phyloP scores from a whole-genome alignment of 2,888 invertebrate genomes.

The Caenorhabditis wallacei region DNA sequence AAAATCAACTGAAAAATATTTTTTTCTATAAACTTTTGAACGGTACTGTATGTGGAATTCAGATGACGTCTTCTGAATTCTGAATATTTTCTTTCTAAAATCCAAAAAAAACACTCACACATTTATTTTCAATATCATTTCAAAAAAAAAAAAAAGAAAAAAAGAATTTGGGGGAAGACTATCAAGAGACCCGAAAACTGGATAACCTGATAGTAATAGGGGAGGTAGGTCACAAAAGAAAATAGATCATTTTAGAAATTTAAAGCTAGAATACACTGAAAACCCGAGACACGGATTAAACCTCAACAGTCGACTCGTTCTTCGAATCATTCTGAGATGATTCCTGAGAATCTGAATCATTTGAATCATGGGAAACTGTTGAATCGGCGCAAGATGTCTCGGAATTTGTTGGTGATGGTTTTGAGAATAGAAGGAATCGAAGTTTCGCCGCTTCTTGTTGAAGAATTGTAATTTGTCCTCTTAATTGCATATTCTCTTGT shows the following conservation, averaged over 20 bases:
- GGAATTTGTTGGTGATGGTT: conserved; percentile 35
- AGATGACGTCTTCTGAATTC: too few species aligned
- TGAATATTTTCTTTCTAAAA: too few species aligned
- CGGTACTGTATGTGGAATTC: too few species aligned
- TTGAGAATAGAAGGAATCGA: conserved; percentile 56
- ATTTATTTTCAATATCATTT: neutral
- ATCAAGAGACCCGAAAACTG: conserved; percentile 35
- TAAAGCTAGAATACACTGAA: neutral
- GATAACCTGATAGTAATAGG: conserved; percentile 34
- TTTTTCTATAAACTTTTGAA: too few species aligned
- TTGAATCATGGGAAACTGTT: conserved; percentile 20
- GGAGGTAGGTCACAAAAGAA: too few species aligned
- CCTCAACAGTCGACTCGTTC: conserved; percentile 34
- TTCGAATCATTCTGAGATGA: conserved; percentile 12
- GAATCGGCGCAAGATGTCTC: conserved; percentile 20
- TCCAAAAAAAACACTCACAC: neutral
- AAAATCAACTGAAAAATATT: too few species aligned
- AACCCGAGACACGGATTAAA: conserved; percentile 9
- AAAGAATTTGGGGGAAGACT: conserved; percentile 3
- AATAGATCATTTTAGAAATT: neutral
- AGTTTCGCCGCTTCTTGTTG: conserved; percentile 64
- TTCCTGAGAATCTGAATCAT: conserved; percentile 16
- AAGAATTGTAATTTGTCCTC: conserved; percentile 70
- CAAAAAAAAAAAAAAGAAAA: neutral
- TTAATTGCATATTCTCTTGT: conserved; percentile 89